Evolutionary conservation across 92 coral and sea anemone species (phyloP), one percentile per base, ranked within the genome.

Genomic region (Palythoa grandis): DNA sequence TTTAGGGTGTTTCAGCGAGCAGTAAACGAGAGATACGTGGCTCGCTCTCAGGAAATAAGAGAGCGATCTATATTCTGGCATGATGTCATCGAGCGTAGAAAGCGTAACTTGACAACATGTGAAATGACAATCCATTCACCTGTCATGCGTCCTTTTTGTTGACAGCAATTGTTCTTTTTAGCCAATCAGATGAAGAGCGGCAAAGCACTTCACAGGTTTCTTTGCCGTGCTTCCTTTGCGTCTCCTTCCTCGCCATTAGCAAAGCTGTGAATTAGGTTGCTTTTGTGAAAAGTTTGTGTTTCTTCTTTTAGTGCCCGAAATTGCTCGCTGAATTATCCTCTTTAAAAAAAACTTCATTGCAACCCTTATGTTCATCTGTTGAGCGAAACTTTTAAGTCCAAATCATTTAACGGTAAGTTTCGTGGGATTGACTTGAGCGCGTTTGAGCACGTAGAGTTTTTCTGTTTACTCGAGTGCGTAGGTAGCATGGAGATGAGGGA

Each of bases 261-360:
- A 80, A 80, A 80, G 83, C 85, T 67, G 85, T 47, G 85, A 80
- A 66, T 80, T 80, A 80, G 85, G 84, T 74, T 24, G 85, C 85
- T 80, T 10, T 80, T 19, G 74, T 65, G 74, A 67, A 80, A 79
- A 80, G 74, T 48, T 78, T 80, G 82, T 80, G 85, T 80, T 80
- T 80, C 74, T 80, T 66, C 85, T 80, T 25, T 66, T 70, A 38
- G 58, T 80, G n/a, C 50, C 85, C 61, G 23, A 80, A 66, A 66
- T 35, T 80, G 74, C 85, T 80, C 66, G 85, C 85, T 66, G 9
- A 43, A 22, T 48, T 67, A 19, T 47, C 74, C 24, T 52, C 85
- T 80, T 66, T 52, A 66, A 65, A 52, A 43, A 65, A 38, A 65
- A 5, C 29, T 53, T 80, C 61, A 80, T 80, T 22, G 61, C 74